Percentiles rank a stretch among this genome's conserved stretches.
phyloP scores from a whole-genome alignment of 2,888 invertebrate species.

The Fabriciana adippe region DNA sequence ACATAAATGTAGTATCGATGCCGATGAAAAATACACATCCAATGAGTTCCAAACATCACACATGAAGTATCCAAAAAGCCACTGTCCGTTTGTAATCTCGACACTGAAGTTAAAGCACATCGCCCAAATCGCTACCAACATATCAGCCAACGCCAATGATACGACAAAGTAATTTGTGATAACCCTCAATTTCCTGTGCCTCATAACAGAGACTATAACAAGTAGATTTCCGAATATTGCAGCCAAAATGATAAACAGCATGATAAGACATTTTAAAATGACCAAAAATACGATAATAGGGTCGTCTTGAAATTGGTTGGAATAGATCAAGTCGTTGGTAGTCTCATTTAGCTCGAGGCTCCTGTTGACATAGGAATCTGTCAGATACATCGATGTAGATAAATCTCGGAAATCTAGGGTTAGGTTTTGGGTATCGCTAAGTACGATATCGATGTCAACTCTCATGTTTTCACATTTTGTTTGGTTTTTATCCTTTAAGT shows the following conservation, averaged over 20 bases:
- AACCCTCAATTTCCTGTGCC: constrained; percentile 85
- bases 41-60: constrained; percentile 98
- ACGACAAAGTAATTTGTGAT: constrained; percentile 98
- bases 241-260: constrained; percentile 93
- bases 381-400: constrained; percentile 76
- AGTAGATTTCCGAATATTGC: constrained; percentile 95
- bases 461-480: constrained; percentile 70
- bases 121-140: constrained; percentile 96
- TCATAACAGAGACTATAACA: constrained; percentile 92
- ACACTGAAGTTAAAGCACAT: constrained; percentile 97
- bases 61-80: constrained; percentile 95
- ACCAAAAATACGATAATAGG: constrained; percentile 83
- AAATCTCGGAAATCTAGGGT: constrained; percentile 66
- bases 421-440: constrained; percentile 58
- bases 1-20: constrained; percentile 95
- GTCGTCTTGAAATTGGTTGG: constrained; percentile 66
- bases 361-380: constrained; percentile 64
- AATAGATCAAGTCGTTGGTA: constrained; percentile 62
- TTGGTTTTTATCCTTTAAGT: constrained; percentile 49
- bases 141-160: constrained; percentile 95
- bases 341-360: constrained; percentile 64
- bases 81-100: constrained; percentile 90
- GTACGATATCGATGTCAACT: constrained; percentile 59
- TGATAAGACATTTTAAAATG: constrained; percentile 88
- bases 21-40: constrained; percentile 97